Conservation (phyloP, 2,113 vertebrate genomes). For the Bujurquina vittata region DNA sequence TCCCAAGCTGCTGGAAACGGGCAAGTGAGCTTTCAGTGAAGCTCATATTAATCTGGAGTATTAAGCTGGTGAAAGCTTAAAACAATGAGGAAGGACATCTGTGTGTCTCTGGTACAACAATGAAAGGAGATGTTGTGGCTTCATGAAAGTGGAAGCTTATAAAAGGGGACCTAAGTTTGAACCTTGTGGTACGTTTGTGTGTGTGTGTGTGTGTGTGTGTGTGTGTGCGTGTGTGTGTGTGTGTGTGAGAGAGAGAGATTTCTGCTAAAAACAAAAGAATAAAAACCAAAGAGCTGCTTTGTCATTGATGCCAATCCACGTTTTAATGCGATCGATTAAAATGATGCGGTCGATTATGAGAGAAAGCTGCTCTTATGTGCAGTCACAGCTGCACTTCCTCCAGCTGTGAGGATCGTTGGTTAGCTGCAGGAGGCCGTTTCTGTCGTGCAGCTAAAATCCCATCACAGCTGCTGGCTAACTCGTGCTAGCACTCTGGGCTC, state of each 20-base stretch:
- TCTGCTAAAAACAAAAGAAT: background rate
- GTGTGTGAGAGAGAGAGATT: background rate
- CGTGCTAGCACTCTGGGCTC: no score
- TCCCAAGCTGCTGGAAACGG: no score
- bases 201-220: no score
- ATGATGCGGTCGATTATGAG: no score
- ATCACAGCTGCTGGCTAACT: background rate
- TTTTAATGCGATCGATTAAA: background rate
- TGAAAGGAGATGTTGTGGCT: background rate
- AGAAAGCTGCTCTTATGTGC: accelerated
- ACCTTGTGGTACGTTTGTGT: background rate
- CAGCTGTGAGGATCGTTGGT: background rate
- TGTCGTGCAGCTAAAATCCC: background rate
- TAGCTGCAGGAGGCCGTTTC: background rate
- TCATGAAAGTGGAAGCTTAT: background rate
- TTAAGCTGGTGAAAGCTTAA: background rate
- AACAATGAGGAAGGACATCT: background rate
- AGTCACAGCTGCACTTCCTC: background rate
- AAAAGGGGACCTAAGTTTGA: background rate
- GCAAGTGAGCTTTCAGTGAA: no score
- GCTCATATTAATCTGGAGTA: accelerated
- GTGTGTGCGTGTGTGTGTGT: no score
- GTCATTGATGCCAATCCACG: background rate
- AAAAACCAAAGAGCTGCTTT: background rate
- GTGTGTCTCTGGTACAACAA: background rate